These are phyloP conservation scores for Chelmon rostratus DNA, from an alignment of 2,797 vertebrate genomes.

Conservation along the genomic window DNA sequence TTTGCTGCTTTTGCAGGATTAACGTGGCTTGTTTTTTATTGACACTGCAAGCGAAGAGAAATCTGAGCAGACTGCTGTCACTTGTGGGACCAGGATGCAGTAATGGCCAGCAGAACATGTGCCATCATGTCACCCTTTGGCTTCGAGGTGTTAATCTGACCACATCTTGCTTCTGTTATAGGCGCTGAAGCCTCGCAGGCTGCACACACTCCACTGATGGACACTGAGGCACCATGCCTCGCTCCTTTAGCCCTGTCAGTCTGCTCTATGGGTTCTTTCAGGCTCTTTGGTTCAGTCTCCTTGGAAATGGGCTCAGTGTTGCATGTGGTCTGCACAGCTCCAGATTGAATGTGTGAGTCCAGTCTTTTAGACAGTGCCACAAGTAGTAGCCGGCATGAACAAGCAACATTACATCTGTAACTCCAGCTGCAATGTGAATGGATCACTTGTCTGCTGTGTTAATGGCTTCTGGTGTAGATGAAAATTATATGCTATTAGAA, in stretches of 20 bases:
- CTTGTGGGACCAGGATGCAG: slow-evolving; percentile 45
- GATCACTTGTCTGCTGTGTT: slow-evolving; percentile 57
- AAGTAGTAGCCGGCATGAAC: slow-evolving; percentile 37
- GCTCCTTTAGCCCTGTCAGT: slow-evolving; percentile 2
- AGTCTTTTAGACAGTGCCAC: slow-evolving; percentile 51
- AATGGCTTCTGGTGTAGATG: slow-evolving; percentile 61
- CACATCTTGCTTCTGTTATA: slow-evolving; percentile 39
- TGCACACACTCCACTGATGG: background rate
- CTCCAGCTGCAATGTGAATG: slow-evolving; percentile 70
- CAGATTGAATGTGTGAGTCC: slow-evolving; percentile 31
- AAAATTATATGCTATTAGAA: slow-evolving; percentile 61
- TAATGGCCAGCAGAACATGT: slow-evolving; percentile 34
- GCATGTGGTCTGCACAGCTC: slow-evolving; percentile 32
- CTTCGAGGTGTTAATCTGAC: slow-evolving; percentile 42
- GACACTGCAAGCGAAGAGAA: background rate
- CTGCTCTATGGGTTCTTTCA: slow-evolving; percentile 28
- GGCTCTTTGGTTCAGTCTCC: slow-evolving; percentile 31
- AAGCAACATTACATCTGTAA: slow-evolving; percentile 58
- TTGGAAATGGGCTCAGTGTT: slow-evolving; percentile 33
- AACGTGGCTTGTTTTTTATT: background rate
- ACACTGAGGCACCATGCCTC: slow-evolving; percentile 8
- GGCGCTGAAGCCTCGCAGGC: slow-evolving; percentile 18
- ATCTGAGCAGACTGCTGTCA: slow-evolving; percentile 26
- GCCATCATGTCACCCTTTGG: slow-evolving; percentile 11
- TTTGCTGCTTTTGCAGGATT: background rate